Percentiles rank a stretch among this genome's conserved stretches.
These are phyloP conservation scores for Hycleus phaleratus DNA, from an alignment of 1,140 invertebrate genomes.

Conservation along the genomic window DNA sequence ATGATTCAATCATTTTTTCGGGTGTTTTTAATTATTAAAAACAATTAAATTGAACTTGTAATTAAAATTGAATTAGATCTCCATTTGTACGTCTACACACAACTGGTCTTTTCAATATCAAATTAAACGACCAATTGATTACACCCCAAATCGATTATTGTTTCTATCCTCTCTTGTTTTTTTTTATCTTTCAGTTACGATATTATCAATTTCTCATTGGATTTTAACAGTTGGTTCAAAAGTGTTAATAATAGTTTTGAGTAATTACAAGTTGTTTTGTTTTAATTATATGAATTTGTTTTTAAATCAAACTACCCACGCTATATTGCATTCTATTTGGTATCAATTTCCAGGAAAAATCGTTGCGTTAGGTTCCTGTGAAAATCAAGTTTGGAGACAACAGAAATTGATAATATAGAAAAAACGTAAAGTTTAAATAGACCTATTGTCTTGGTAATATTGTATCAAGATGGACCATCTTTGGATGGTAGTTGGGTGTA, in stretches of 20 bases:
- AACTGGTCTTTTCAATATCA: too few species aligned
- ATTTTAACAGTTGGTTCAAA: conserved; percentile 1
- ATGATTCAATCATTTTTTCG: too few species aligned
- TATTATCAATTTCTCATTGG: conserved; percentile 15
- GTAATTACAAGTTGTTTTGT: too few species aligned
- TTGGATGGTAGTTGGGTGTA: not conserved
- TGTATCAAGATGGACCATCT: conserved; percentile 13
- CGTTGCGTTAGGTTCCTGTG: not conserved
- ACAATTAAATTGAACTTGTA: too few species aligned
- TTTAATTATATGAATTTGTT: not conserved
- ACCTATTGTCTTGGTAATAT: conserved; percentile 15
- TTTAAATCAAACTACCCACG: too few species aligned
- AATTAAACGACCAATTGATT: too few species aligned
- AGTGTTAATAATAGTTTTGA: not conserved
- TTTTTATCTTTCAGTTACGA: not conserved
- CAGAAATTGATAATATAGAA: conserved; percentile 1
- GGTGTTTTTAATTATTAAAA: too few species aligned
- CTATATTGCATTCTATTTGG: too few species aligned
- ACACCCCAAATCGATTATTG: too few species aligned
- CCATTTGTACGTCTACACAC: too few species aligned
- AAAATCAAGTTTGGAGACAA: not conserved
- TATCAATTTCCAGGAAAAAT: not conserved
- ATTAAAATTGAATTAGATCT: too few species aligned
- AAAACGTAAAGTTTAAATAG: conserved; percentile 12
- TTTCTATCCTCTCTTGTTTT: too few species aligned